These are phyloP conservation scores for Clarias magur DNA, from an alignment of 2,113 vertebrate genomes.

Conservation along the genomic window DNA sequence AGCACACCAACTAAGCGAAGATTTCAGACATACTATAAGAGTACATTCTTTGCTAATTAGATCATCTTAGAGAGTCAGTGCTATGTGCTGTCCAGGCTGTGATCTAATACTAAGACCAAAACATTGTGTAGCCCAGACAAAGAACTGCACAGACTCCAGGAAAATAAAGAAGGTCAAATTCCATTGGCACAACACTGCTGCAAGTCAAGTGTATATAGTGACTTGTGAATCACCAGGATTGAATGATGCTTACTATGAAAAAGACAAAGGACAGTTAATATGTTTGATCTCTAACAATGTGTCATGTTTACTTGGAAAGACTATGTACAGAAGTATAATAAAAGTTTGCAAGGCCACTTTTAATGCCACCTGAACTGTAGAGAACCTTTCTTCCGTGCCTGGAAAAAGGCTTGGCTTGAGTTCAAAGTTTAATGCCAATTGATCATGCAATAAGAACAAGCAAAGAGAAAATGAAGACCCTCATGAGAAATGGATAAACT, in stretches of 20 bases:
- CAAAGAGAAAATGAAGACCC: neutral
- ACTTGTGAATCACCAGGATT: neutral
- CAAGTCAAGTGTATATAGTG: neutral
- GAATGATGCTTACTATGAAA: neutral
- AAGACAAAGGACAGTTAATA: neutral
- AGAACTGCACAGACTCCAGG: neutral
- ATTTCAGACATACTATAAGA: neutral
- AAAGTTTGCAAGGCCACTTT: neutral
- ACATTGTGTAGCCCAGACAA: neutral
- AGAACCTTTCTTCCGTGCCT: neutral
- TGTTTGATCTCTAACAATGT: neutral
- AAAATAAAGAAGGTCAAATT: neutral
- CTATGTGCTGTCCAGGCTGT: neutral
- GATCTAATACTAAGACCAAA: neutral
- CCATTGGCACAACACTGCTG: neutral
- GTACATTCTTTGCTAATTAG: neutral
- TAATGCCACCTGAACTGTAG: neutral
- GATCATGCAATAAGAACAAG: neutral
- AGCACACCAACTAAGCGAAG: neutral
- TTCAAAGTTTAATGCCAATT: conserved; percentile 15
- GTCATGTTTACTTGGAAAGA: neutral
- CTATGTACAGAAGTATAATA: neutral
- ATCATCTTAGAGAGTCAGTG: neutral
- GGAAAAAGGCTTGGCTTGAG: neutral
- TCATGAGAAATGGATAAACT: conserved; percentile 10